Evolutionary conservation across 2,113 vertebrate species (phyloP), one percentile per base, ranked within the genome.

Genomic region (Pteropus alecto): DNA sequence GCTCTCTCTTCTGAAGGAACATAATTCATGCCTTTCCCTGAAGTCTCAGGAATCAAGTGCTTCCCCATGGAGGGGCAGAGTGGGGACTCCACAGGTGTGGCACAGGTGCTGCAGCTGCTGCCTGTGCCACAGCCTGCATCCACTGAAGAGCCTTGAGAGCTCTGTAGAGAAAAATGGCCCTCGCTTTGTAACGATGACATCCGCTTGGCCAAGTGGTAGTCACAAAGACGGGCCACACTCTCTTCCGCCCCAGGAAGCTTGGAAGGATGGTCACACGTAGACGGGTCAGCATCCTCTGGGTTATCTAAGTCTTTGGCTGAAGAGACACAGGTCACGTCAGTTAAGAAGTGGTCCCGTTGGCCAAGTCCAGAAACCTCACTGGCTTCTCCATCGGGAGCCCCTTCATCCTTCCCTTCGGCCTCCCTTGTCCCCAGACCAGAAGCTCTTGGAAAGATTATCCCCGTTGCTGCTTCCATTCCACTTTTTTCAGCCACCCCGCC

Each of bases 171-270:
- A 98, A 99, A 99, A 95, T 99, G 98, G 35, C 99, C 99, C 98
- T 99, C 99, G 0, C 99, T 99, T 97, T 99, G 99, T 92, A 99
- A 97, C 0, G 99, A 99, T 3, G 99, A 99, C 99, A 99, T 99
- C 67, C 99, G 99, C 98, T 99, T 99, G 98, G 99, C 98, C 98
- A 99, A 97, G 86, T 99, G 99, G 98, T 99, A 99, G 43, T 99
- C 99, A 87, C 99, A 99, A 48, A 99, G 97, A 86, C 98, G 98
- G 41, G 99, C 96, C 86, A 99, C 98, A 0, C 98, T 98, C 89
- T 99, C 99, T 87, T 99, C 99, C 1, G 98, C 94, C 41, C 99
- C 98, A 5, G 98, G 98, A 87, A 98, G 98, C 98, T 99, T 99
- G 78, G 98, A 98, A 85, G 98, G 98, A 97, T 99, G 99, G 93